These are phyloP conservation scores for Cryptocephalus moraei DNA, from an alignment of 2,888 invertebrate species.

Conservation along the genomic window DNA sequence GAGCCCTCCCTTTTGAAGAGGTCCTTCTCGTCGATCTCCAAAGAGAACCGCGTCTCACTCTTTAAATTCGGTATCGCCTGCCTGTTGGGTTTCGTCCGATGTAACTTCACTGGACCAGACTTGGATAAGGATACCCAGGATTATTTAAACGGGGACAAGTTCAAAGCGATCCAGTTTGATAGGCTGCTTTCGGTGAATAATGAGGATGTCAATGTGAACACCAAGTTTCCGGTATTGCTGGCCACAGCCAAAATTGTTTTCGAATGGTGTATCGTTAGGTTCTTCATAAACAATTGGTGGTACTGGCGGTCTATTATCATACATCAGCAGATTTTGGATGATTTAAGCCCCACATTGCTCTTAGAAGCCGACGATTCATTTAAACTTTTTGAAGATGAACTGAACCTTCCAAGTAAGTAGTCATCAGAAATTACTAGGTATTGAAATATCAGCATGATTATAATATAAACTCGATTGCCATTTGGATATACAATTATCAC, in stretches of 20 bases:
- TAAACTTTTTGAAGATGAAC: conserved; percentile 27
- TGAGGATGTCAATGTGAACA: conserved; percentile 57
- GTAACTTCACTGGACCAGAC: conserved; percentile 72
- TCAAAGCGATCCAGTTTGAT: conserved; percentile 37
- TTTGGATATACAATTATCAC: too few relatives aligned
- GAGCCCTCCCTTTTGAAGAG: conserved; percentile 15
- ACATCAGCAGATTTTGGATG: conserved; percentile 70
- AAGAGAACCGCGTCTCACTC: conserved; percentile 39
- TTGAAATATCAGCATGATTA: too few relatives aligned
- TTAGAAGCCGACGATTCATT: conserved; percentile 43
- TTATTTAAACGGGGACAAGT: conserved; percentile 38
- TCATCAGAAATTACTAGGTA: too few relatives aligned
- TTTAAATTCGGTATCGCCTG: conserved; percentile 50
- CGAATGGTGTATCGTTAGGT: conserved; percentile 26
- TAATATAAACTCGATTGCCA: too few relatives aligned
- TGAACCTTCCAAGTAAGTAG: conserved; percentile 6
- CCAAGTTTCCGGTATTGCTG: conserved; percentile 45
- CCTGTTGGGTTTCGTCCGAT: conserved; percentile 63
- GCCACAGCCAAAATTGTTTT: conserved; percentile 38
- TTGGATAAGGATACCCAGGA: conserved; percentile 36
- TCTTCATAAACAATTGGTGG: conserved; percentile 56
- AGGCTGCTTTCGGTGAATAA: conserved; percentile 46
- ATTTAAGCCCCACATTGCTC: conserved; percentile 58
- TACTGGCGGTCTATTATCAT: conserved; percentile 57
- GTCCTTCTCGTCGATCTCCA: conserved; percentile 18